Percentiles rank a stretch among this genome's conserved stretches.
Evolutionary conservation across 1,140 invertebrate genomes (phyloP).

Genomic region (Drosophila kurseongensis): DNA sequence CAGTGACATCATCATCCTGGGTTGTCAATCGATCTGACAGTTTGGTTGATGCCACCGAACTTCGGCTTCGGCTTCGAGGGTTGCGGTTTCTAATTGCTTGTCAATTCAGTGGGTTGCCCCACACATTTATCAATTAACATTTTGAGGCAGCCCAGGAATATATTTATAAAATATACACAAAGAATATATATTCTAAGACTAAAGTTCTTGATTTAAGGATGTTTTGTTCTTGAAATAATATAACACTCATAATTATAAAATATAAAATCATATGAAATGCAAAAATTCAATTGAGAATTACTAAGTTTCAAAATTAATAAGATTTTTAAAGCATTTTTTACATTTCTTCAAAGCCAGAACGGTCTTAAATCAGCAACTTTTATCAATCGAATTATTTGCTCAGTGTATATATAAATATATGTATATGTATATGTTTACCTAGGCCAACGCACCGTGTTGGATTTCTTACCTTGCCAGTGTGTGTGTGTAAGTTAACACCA

Average conservation of each 20-base stretch:
- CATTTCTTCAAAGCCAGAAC: no score
- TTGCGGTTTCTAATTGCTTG: constrained; percentile 74
- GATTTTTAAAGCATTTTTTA: no score
- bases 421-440: constrained; percentile 47
- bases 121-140: constrained; percentile 65
- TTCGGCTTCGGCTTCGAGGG: constrained; percentile 3
- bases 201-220: not conserved
- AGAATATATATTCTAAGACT: not conserved
- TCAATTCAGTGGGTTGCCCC: constrained; percentile 44
- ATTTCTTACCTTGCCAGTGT: constrained; percentile 46
- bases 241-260: no score
- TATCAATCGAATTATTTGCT: not conserved
- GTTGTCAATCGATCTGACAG: constrained; percentile 16
- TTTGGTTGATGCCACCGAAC: constrained; percentile 17
- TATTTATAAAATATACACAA: not conserved
- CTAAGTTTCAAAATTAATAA: no score
- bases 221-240: no score
- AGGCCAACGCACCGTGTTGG: constrained; percentile 34
- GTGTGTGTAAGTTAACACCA: constrained; percentile 73
- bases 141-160: constrained; percentile 19
- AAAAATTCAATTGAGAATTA: no score
- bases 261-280: no score
- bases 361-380: no score
- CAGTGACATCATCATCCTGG: constrained; percentile 4
- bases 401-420: not conserved